These are phyloP conservation scores for Collichthys lucidus DNA, from an alignment of 2,113 vertebrate species.

Conservation along the genomic window DNA sequence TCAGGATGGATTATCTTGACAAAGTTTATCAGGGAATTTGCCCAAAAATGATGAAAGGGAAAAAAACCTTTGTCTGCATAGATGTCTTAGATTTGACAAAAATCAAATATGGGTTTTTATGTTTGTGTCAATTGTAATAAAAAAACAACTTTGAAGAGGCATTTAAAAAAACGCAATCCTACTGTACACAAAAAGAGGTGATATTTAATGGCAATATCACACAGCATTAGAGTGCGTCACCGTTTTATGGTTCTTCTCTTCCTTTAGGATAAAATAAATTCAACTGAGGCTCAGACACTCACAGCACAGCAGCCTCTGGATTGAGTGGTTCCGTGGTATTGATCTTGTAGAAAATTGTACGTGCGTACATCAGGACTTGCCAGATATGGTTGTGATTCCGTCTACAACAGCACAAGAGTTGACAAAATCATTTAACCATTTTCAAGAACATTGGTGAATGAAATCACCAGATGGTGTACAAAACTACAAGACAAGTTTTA, in stretches of 20 bases:
- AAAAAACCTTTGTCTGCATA: too few relatives aligned
- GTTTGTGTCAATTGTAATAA: too few relatives aligned
- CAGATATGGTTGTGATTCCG: conserved; percentile 99
- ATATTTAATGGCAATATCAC: neutral
- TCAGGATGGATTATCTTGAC: too few relatives aligned
- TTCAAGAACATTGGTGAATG: neutral
- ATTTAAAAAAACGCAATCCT: neutral
- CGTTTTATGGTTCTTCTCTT: neutral
- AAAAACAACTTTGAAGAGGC: too few relatives aligned
- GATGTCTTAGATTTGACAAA: too few relatives aligned
- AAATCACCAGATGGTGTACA: neutral
- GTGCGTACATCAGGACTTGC: conserved; percentile 97
- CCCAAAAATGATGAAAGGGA: too few relatives aligned
- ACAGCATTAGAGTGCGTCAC: neutral
- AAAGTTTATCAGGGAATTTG: too few relatives aligned
- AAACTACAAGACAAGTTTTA: neutral
- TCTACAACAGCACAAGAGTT: conserved; percentile 74
- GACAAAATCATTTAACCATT: neutral
- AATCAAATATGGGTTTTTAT: too few relatives aligned
- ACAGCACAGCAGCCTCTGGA: conserved; percentile 97
- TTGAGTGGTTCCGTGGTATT: conserved; percentile 92
- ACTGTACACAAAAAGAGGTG: neutral
- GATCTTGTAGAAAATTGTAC: conserved; percentile 98
- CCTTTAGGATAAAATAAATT: neutral
- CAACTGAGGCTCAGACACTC: conserved; percentile 59